Base-by-base conservation (phyloP, 2,797 vertebrate genomes). In the Triplophysa bombifrons region DNA sequence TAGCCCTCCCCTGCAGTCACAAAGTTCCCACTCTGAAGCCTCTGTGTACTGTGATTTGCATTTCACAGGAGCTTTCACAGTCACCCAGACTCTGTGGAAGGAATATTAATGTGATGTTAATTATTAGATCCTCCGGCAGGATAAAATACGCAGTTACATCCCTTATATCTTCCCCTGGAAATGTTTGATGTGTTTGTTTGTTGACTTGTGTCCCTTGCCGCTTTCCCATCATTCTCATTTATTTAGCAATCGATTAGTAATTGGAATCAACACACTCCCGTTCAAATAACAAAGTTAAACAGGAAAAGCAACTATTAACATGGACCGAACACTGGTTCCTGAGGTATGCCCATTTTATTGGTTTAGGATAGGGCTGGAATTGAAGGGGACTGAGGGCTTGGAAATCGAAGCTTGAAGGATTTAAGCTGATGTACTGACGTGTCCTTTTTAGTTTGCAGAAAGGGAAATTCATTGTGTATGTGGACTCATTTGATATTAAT, bases 101-200 rank as follows among this genome's bases (percentile, higher is more conserved):
- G 91, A 92, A 93, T 93, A 84, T 88, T 92, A 93, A 93, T 93
- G 81, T 80, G 87, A 90, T 92, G 85, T 88, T 92, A 93, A 93
- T 93, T 90, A 89, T 89, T 87, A 84, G 72, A 84, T 85, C 77
- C 90, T 88, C 90, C 86, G 85, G 79, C 72, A 63, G 78, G 85
- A 87, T 83, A 76, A 83, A 85, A 84, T 83, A 71, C 86, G 86
- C 72, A 87, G 91, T 92, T 90, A 84, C 87, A 90, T 91, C 83
- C 63, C 56, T 80, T 64, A 69, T 74, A 67, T 80, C 79, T 76
- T 79, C 48, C 46, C 34, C 64, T 55, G 67, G 65, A 67, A 77
- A 81, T 74, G 51, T 76, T 44, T 58, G 67, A 82, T 76, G 84
- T 88, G 85, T 88, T 86, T 84, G 25, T 76, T 68, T 80, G 66